phyloP scores from a whole-genome alignment of 2,888 invertebrate species.

The Plutella xylostella region DNA sequence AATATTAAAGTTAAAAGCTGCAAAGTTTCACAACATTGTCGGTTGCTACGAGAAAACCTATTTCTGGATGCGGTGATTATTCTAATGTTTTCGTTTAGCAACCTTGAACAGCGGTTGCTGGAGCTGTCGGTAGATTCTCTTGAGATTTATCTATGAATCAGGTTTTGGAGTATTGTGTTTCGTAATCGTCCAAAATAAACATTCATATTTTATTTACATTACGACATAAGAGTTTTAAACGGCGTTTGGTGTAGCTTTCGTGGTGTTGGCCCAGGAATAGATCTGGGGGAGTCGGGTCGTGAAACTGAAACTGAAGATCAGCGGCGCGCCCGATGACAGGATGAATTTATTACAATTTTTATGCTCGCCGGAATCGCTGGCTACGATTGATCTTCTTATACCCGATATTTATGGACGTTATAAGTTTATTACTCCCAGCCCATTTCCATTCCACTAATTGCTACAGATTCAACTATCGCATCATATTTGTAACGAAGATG shows the following conservation, averaged over 20 bases:
- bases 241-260: conserved; percentile 33
- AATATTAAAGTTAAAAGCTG: too few relatives aligned
- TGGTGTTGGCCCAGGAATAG: conserved; percentile 41
- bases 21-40: conserved; percentile 10
- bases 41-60: conserved; percentile 25
- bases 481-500: too few relatives aligned
- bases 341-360: conserved; percentile 25
- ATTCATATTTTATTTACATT: conserved; percentile 64
- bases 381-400: conserved; percentile 9
- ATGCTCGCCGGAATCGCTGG: conserved; percentile 15
- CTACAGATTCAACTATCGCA: too few relatives aligned
- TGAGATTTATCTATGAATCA: conserved; percentile 45
- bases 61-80: conserved; percentile 50
- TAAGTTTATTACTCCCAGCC: neutral
- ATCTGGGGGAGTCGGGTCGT: conserved; percentile 41
- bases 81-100: conserved; percentile 37
- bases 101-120: conserved; percentile 47
- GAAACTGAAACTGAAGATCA: too few relatives aligned
- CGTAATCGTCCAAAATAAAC: conserved; percentile 65
- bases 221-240: conserved; percentile 54
- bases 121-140: conserved; percentile 47
- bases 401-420: conserved; percentile 14
- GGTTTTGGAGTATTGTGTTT: conserved; percentile 42
- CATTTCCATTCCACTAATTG: too few relatives aligned
- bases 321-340: too few relatives aligned